A percentile compares a stretch with the other conserved stretches of the same genome.
phyloP scores from a whole-genome alignment of 2,888 invertebrate genomes.

The Hypolimnas misippus region DNA sequence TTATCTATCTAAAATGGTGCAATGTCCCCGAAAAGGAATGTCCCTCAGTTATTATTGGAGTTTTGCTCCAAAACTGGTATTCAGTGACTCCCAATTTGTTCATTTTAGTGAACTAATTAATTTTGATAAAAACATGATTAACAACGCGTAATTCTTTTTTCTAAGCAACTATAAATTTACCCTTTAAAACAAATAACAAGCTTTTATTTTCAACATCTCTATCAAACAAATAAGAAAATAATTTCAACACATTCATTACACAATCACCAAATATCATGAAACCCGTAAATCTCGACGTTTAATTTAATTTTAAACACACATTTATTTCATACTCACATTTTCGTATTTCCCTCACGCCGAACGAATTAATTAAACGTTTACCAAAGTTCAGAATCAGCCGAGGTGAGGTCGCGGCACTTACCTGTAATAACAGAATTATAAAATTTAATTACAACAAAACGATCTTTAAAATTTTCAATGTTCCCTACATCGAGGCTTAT shows the following conservation, averaged over 20 bases:
- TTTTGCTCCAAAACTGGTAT: no score
- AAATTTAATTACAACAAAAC: constrained; percentile 24
- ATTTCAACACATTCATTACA: background rate
- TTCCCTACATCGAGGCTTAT: constrained; percentile 15
- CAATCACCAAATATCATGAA: background rate
- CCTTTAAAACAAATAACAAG: no score
- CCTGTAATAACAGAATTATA: constrained; percentile 40
- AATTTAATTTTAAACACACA: constrained; percentile 15
- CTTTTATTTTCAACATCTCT: background rate
- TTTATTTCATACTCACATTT: constrained; percentile 29
- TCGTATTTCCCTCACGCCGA: constrained; percentile 28
- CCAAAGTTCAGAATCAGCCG: constrained; percentile 26
- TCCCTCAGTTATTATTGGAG: no score
- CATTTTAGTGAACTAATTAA: no score
- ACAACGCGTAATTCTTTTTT: no score
- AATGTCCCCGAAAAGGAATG: no score
- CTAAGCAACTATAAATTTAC: no score
- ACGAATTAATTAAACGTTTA: constrained; percentile 29
- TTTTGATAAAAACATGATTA: no score
- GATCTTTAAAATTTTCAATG: constrained; percentile 25
- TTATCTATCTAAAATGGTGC: no score
- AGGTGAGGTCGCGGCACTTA: constrained; percentile 31
- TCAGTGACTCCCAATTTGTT: no score
- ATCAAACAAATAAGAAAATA: background rate
- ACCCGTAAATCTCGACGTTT: background rate